Base-by-base conservation (phyloP, 2,113 vertebrate species). In the Sinocyclocheilus anophthalmus region DNA sequence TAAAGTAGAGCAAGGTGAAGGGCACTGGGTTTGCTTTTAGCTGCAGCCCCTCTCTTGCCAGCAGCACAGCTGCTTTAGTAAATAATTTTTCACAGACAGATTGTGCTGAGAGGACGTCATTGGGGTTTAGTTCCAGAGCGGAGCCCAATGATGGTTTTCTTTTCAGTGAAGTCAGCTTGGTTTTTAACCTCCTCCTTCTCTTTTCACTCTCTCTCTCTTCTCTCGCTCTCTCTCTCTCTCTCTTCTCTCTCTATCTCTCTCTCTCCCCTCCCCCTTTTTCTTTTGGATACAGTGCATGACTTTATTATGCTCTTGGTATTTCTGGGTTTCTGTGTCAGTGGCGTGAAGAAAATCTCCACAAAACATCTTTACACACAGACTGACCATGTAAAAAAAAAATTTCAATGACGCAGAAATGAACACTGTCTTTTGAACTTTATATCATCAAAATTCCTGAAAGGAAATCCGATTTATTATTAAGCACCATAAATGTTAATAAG, bases 291-390 rank as follows among this genome's bases (percentile, higher is more conserved):
- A 87, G 85, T 89, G 85, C 72, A 55, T 63, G 84, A 87, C 90
- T 89, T 84, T 75, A 92, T 90, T 89, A 84, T 90, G 87, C 84
- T 83, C 55, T 50, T 87, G 65, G 89, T 83, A 88, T 93, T 93
- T 94, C 90, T 93, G 87, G 92, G 92, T 93, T 91, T 94, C 89
- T 94, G 93, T 93, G 93, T 94, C 92, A 92, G 88, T 87, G 86
- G 85, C 26, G 87, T 90, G 80, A 90, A 91, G 91, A 94, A 93
- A 88, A 87, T 90, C 86, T 59, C 81, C 88, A 87, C 90, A 83
- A 72, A 33, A 18, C 26, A 22, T 72, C 67, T 55, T 83, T 72
- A 55, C 33, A 83, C 61, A 72, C 81, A 55, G 20, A 26, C 48
- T 42, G 45, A 37, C 20, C 30, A 22, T 3, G 3, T 24, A 57